Evolutionary conservation across 2,797 vertebrate species (phyloP).

Genomic region (Fringilla coelebs): DNA sequence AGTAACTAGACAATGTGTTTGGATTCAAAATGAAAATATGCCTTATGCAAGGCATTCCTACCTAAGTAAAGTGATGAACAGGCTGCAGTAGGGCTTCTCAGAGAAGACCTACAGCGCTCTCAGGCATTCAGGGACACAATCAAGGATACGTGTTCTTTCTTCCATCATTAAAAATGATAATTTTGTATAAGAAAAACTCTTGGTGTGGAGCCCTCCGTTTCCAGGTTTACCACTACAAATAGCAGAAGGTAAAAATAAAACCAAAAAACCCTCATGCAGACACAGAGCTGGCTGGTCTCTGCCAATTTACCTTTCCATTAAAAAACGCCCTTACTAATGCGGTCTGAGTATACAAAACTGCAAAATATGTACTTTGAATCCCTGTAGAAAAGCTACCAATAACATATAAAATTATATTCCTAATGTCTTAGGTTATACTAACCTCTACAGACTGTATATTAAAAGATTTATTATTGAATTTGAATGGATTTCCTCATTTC

Average conservation of each 20-base stretch:
- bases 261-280: neutral
- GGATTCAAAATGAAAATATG: neutral
- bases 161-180: neutral
- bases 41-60: neutral
- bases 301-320: neutral
- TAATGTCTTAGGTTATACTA: neutral
- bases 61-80: neutral
- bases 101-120: neutral
- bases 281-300: neutral
- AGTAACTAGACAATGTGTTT: neutral
- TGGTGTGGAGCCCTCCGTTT: neutral
- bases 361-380: neutral
- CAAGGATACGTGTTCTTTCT: fast-evolving
- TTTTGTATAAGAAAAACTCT: neutral
- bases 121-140: neutral
- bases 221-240: neutral
- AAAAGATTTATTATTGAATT: neutral
- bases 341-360: neutral
- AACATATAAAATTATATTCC: neutral
- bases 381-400: neutral
- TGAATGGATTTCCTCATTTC: neutral
- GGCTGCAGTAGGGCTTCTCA: neutral
- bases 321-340: neutral
- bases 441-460: neutral
- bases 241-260: neutral